A percentile compares a stretch with the other conserved stretches of the same genome.
Evolutionary conservation across 2,888 invertebrate species (phyloP).

Genomic region (Drosophila pegasa): DNA sequence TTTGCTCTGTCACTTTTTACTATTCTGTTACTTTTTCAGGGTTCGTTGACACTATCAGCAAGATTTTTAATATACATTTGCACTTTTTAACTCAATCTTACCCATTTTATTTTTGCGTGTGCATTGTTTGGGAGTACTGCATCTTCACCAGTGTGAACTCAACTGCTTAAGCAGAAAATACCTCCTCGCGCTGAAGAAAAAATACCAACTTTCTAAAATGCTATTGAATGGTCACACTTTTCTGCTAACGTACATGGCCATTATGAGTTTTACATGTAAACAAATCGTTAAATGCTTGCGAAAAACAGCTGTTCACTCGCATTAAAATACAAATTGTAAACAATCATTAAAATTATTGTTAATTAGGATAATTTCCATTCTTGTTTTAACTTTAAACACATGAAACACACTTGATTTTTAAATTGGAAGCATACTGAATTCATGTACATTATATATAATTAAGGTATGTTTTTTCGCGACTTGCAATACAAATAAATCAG

Average conservation of each 20-base stretch:
- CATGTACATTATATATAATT: constrained; percentile 44
- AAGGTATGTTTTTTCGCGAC: constrained; percentile 39
- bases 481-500: constrained; percentile 49
- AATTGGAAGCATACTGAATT: constrained; percentile 45
- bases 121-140: constrained; percentile 70
- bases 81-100: constrained; percentile 72
- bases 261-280: constrained; percentile 36
- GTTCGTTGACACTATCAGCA: constrained; percentile 10
- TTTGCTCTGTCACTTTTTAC: constrained; percentile 10
- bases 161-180: constrained; percentile 18
- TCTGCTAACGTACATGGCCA: constrained; percentile 11
- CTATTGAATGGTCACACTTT: constrained; percentile 20
- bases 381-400: too few species aligned
- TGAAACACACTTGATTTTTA: neutral
- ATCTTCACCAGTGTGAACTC: constrained; percentile 48
- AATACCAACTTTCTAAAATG: constrained; percentile 15
- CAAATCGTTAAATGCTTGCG: constrained; percentile 2
- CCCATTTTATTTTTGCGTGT: constrained; percentile 75
- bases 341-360: too few species aligned
- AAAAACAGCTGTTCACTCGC: constrained; percentile 31
- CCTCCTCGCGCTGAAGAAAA: constrained; percentile 1
- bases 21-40: neutral
- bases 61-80: constrained; percentile 32
- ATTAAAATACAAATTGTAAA: neutral
- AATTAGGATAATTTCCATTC: too few species aligned